Evolutionary conservation across 2,113 vertebrate genomes (phyloP), one percentile per base, ranked within the genome.

Genomic region (Glaucomys volans): DNA sequence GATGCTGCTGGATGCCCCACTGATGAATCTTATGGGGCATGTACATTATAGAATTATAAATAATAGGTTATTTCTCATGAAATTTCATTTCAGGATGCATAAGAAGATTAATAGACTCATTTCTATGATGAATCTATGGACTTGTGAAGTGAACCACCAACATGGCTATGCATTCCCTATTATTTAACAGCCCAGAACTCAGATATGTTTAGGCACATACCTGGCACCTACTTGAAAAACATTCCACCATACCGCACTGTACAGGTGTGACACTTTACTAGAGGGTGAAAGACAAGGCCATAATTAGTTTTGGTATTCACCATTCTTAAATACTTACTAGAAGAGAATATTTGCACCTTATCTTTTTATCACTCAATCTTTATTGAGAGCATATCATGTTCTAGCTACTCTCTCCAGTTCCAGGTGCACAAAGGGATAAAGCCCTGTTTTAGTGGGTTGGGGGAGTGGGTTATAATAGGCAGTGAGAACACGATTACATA

Each of bases 61-160:
- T 98, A 97, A 97, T 81, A 97, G 94, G 96, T 97, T 98, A 98
- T 96, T 98, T 97, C 98, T 98, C 91, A 57, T 0, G 0, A 92
- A 97, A 98, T 97, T 98, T 98, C 98, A 98, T 97, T 98, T 98
- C 94, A 98, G 97, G 98, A 97, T 97, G 97, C 97, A 98, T 98
- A 98, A 97, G 88, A 92, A 98, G 98, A 98, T 98, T 98, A 98
- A 98, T 98, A 91, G 87, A 98, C 97, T 98, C 1, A 3, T 97
- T 97, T 97, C 93, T 81, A 86, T 98, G 98, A 97, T 92, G 92
- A 92, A 95, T 95, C 86, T 77, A 87, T 97, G 95, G 94, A 97
- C 79, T 89, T 97, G 79, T 95, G 97, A 97, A 98, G 96, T 0
- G 3, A 98, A 98, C 97, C 93, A 95, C 96, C 92, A 97, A 94